A percentile compares a stretch with the other conserved stretches of the same genome.
Conservation (phyloP, 2,888 invertebrate genomes). For the Matsumyia berberina region DNA sequence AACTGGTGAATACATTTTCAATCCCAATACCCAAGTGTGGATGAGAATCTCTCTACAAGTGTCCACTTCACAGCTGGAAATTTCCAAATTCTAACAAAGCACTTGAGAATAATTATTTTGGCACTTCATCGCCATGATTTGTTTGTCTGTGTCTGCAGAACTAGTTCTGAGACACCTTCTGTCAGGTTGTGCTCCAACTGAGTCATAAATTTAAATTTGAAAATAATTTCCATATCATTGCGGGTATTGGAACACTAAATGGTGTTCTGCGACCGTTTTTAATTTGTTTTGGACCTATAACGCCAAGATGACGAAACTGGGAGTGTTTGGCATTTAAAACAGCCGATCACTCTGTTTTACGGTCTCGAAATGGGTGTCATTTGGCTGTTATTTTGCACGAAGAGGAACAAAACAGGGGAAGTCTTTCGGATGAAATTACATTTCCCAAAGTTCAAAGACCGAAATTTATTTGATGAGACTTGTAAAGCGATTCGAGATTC, state of each 20-base stretch:
- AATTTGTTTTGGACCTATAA: not conserved
- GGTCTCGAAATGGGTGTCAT: not conserved
- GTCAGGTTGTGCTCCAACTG: not conserved
- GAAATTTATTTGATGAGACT: not conserved
- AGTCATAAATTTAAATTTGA: not conserved
- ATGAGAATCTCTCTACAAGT: no score
- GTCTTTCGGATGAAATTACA: not conserved
- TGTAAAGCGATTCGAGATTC: not conserved
- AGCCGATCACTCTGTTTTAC: no score
- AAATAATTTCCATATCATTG: not conserved
- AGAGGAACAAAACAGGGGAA: not conserved
- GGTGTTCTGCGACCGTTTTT: not conserved
- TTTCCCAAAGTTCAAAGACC: constrained; percentile 6
- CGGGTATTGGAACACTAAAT: not conserved
- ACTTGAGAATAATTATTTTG: constrained; percentile 1
- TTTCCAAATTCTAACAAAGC: not conserved
- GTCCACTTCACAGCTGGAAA: not conserved
- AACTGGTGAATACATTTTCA: no score
- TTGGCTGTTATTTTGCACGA: not conserved
- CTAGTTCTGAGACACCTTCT: not conserved
- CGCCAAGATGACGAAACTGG: not conserved
- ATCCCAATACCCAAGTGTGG: no score
- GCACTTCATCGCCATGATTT: constrained; percentile 9
- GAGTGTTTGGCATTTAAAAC: not conserved
- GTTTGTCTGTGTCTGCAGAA: not conserved